Percentiles rank a stretch among this genome's conserved stretches.
These are phyloP conservation scores for Calameuta idolon DNA, from an alignment of 2,888 invertebrate genomes.

Conservation along the genomic window DNA sequence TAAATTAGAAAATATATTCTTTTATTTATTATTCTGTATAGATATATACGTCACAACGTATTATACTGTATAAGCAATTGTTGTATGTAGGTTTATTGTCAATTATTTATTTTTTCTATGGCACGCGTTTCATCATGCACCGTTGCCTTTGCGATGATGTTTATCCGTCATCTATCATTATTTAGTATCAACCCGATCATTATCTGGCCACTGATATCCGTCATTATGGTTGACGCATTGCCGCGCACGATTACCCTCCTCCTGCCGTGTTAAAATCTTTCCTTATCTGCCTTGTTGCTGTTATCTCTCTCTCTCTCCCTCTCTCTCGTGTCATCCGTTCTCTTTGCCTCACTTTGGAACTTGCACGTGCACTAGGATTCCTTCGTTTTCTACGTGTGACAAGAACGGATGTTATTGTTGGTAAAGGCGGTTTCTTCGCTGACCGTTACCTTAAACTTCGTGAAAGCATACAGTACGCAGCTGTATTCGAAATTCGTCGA, in stretches of 20 bases:
- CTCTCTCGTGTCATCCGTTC: neutral
- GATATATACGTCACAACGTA: neutral
- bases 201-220: neutral
- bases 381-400: neutral
- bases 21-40: neutral
- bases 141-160: neutral
- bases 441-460: neutral
- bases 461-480: neutral
- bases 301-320: neutral
- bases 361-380: neutral
- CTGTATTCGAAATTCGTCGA: neutral
- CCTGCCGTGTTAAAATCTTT: neutral
- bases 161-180: neutral
- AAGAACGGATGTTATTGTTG: neutral
- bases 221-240: conserved; percentile 2
- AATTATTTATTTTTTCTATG: neutral
- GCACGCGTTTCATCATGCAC: neutral
- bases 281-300: neutral
- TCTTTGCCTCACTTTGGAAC: neutral
- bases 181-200: neutral
- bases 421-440: neutral
- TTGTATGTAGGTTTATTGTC: neutral
- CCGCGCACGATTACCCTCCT: neutral
- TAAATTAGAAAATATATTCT: too few relatives aligned
- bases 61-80: neutral